phyloP scores from a whole-genome alignment of 2,113 vertebrate species.

The Ammodytes marinus region DNA sequence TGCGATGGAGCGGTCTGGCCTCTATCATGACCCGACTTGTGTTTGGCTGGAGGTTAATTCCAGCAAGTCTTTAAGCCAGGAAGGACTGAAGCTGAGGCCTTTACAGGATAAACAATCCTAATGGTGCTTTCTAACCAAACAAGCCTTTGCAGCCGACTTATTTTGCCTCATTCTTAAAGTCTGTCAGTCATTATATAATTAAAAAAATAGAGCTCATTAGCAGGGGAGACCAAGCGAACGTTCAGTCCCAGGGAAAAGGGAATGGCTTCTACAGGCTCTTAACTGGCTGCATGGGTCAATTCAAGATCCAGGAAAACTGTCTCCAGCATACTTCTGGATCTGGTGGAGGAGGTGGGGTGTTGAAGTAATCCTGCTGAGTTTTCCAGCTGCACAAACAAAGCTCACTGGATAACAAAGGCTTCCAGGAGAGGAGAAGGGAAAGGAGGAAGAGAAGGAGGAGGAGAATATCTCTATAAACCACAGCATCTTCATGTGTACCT shows the following conservation, averaged over 20 bases:
- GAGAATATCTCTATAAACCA: constrained; percentile 54
- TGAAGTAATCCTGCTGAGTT: constrained; percentile 71
- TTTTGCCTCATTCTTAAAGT: constrained; percentile 36
- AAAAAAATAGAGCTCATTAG: constrained; percentile 30
- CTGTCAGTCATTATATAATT: constrained; percentile 27
- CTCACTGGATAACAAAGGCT: constrained; percentile 76
- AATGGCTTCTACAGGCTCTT: constrained; percentile 46
- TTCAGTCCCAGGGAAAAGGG: constrained; percentile 29
- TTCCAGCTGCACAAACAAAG: constrained; percentile 87
- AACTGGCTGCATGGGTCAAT: constrained; percentile 52
- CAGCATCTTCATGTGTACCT: constrained; percentile 77
- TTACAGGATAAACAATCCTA: constrained; percentile 42
- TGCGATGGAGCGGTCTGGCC: constrained; percentile 69
- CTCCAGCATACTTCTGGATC: constrained; percentile 59
- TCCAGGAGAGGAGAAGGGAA: constrained; percentile 61
- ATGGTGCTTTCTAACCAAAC: constrained; percentile 45
- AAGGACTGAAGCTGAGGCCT: constrained; percentile 37
- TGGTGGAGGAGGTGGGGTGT: constrained; percentile 54
- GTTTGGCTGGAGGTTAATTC: constrained; percentile 58
- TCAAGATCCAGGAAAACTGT: constrained; percentile 62
- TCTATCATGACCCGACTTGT: constrained; percentile 61
- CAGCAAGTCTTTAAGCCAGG: constrained; percentile 43
- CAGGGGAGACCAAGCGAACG: constrained; percentile 25
- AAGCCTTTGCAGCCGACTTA: background rate
- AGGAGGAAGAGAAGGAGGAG: constrained; percentile 40